Evolutionary conservation across 2,888 invertebrate species (phyloP), one percentile per base, ranked within the genome.

Genomic region (Julus scandinavius): DNA sequence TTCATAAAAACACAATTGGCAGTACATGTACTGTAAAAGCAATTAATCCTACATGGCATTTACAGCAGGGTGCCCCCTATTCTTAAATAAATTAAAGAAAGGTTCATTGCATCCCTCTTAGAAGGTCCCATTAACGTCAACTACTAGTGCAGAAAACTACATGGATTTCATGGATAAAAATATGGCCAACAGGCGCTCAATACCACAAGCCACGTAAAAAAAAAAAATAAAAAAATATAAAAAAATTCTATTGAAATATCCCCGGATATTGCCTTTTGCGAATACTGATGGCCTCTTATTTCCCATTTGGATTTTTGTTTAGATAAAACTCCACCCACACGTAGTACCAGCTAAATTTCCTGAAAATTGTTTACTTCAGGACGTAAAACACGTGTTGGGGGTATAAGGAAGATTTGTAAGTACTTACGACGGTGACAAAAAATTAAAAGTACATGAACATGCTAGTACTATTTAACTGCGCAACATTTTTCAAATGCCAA

Each of bases 251-350:
- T 5, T 58, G 58, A 58, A 58, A 58, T 4, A 58, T 58, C 58
- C 58, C 58, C 58, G 58, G 58, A 58, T 58, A 58, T 58, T 58
- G 58, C 58, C 58, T 58, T n/a, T 58, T 58, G 5, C 58, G 58
- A 58, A 17, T 58, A n/a, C 54, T 54, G 17, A 11, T 11, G 54
- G 13, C 54, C n/a, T n/a, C n/a, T 5, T 17, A 17, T 58, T 58
- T 58, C 58, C 5, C 58, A 58, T 58, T 58, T 58, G 58, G 58
- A 58, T 58, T 54, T 54, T 58, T 58, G 58, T 58, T 58, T 58
- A 58, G 58, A 58, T 58, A 45, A 45, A 45, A 45, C 45, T 58
- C 58, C n/a, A 58, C 58, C 58, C 58, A 58, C 58, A 58, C 45
- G 7, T 7, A 45, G 45, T 58, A 15, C 58, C 3, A 54, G 58